Conservation (phyloP, 2,797 vertebrate genomes). For the Carduelis carduelis region DNA sequence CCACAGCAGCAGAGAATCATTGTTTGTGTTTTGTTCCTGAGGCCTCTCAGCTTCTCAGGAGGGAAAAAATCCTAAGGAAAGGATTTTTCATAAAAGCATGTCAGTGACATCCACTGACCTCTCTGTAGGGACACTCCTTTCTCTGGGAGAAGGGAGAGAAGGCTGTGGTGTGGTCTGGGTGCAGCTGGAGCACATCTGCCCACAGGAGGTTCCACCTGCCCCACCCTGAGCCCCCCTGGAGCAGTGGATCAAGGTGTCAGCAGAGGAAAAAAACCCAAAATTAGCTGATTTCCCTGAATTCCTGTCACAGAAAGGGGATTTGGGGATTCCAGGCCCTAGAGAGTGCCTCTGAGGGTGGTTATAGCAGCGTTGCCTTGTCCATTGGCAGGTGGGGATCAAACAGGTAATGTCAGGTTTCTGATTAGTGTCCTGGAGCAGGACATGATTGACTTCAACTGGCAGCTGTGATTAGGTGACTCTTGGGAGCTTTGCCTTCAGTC, state of each 20-base stretch:
- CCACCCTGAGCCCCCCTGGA: rapidly evolving
- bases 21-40: no score
- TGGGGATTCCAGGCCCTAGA: neutral
- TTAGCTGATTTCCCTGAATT: neutral
- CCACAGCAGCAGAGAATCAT: no score
- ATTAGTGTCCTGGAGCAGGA: neutral
- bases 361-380: rapidly evolving
- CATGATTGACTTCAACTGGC: neutral
- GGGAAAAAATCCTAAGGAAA: no score
- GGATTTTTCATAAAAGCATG: no score
- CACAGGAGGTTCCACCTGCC: neutral
- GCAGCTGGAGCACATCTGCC: rapidly evolving
- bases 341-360: neutral
- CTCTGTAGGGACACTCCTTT: rapidly evolving
- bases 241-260: neutral
- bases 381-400: neutral
- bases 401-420: neutral
- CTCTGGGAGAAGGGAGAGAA: neutral
- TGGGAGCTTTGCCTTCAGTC: neutral
- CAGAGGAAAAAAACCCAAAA: neutral
- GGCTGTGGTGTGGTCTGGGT: neutral
- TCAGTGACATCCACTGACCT: rapidly evolving
- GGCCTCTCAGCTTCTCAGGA: no score
- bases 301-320: neutral
- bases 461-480: neutral